A percentile compares a stretch with the other conserved stretches of the same genome.
phyloP scores from a whole-genome alignment of 2,888 invertebrate genomes.

The Orchesellides sinensis region DNA sequence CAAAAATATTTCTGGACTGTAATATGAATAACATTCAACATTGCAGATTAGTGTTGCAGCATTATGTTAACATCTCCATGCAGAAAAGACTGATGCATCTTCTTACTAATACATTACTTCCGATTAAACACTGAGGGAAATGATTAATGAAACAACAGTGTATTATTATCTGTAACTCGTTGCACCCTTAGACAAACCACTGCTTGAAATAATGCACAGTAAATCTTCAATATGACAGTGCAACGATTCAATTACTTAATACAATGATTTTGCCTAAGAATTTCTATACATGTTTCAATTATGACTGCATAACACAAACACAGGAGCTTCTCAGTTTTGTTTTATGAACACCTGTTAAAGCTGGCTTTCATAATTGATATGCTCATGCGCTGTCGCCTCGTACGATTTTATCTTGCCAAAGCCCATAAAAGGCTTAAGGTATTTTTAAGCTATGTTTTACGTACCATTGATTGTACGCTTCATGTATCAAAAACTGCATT shows the following conservation, averaged over 20 bases:
- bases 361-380: constrained; percentile 62
- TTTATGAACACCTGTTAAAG: background rate
- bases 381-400: constrained; percentile 75
- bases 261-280: constrained; percentile 71
- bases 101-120: constrained; percentile 21
- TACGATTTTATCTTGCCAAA: constrained; percentile 40
- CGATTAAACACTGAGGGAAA: background rate
- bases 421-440: too few relatives aligned
- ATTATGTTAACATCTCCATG: constrained; percentile 38
- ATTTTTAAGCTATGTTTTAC: too few relatives aligned
- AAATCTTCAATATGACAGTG: background rate
- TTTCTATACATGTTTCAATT: constrained; percentile 46
- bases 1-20: background rate
- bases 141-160: background rate
- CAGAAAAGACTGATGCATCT: constrained; percentile 63
- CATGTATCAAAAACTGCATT: too few relatives aligned
- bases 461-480: too few relatives aligned
- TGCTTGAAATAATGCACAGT: background rate
- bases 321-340: background rate
- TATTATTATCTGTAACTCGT: background rate
- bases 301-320: constrained; percentile 37
- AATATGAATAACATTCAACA: background rate
- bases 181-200: background rate
- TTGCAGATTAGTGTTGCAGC: background rate
- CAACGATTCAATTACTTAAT: background rate